Conservation (phyloP, 2,797 vertebrate genomes). For the Siniperca scherzeri region DNA sequence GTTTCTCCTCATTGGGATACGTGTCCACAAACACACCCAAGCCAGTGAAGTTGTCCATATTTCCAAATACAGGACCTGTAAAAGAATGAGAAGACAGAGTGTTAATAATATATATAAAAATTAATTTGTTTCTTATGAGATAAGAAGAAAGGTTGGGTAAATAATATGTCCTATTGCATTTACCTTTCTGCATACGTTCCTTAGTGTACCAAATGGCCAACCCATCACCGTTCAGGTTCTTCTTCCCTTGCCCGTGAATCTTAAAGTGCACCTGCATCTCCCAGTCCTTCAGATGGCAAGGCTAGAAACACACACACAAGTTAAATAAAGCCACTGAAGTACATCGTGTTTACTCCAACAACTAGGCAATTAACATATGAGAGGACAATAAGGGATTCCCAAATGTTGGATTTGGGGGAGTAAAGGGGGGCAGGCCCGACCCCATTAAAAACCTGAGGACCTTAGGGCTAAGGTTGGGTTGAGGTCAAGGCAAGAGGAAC, state of each 20-base stretch:
- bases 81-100: slow-evolving; percentile 12
- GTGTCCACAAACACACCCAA: slow-evolving; percentile 97
- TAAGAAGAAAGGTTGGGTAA: background rate
- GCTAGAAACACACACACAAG: slow-evolving; percentile 80
- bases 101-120: background rate
- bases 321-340: background rate
- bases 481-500: background rate
- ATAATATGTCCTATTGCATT: background rate
- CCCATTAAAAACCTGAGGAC: background rate
- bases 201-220: slow-evolving; percentile 97
- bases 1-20: slow-evolving; percentile 98
- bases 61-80: slow-evolving; percentile 97
- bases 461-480: background rate
- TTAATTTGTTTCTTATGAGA: background rate
- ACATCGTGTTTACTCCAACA: background rate
- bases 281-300: slow-evolving; percentile 95
- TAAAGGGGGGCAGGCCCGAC: too few relatives aligned
- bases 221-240: slow-evolving; percentile 96
- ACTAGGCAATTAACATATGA: background rate
- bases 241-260: slow-evolving; percentile 96
- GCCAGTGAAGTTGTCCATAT: slow-evolving; percentile 95
- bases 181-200: slow-evolving; percentile 94
- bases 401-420: background rate
- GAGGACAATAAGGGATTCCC: background rate
- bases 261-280: slow-evolving; percentile 98